A percentile compares a stretch with the other conserved stretches of the same genome.
Evolutionary conservation across 2,797 vertebrate species (phyloP).

Genomic region (Merluccius polli): DNA sequence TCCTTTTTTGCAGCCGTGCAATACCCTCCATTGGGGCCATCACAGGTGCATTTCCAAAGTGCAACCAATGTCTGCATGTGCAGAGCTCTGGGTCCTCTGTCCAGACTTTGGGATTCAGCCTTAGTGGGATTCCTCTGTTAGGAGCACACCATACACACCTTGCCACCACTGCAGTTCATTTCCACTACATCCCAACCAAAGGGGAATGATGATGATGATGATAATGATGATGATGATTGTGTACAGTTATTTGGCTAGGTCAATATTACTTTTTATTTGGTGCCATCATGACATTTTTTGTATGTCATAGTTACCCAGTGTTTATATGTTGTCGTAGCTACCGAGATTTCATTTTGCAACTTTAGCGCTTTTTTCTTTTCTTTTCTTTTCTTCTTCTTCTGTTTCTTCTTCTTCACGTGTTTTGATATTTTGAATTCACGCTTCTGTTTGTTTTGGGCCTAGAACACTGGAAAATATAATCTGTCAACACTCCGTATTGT

Average conservation of each 20-base stretch:
- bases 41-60: constrained; percentile 20
- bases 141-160: constrained; percentile 33
- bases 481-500: constrained; percentile 44
- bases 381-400: constrained; percentile 19
- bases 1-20: background rate
- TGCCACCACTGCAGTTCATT: constrained; percentile 34
- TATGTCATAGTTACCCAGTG: constrained; percentile 24
- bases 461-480: constrained; percentile 33
- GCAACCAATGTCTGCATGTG: constrained; percentile 18
- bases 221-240: constrained; percentile 31
- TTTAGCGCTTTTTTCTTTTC: constrained; percentile 14
- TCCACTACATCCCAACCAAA: constrained; percentile 62
- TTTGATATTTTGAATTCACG: constrained; percentile 26
- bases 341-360: background rate
- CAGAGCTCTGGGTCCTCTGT: constrained; percentile 24
- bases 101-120: constrained; percentile 36
- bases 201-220: constrained; percentile 41
- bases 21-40: constrained; percentile 15
- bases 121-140: constrained; percentile 25
- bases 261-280: constrained; percentile 41
- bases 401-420: constrained; percentile 27
- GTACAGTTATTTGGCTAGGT: constrained; percentile 29
- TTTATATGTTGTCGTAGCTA: constrained; percentile 23
- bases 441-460: constrained; percentile 33
- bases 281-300: constrained; percentile 50